Base-by-base conservation (phyloP, 2,888 invertebrate genomes). In the Eulithis testata region DNA sequence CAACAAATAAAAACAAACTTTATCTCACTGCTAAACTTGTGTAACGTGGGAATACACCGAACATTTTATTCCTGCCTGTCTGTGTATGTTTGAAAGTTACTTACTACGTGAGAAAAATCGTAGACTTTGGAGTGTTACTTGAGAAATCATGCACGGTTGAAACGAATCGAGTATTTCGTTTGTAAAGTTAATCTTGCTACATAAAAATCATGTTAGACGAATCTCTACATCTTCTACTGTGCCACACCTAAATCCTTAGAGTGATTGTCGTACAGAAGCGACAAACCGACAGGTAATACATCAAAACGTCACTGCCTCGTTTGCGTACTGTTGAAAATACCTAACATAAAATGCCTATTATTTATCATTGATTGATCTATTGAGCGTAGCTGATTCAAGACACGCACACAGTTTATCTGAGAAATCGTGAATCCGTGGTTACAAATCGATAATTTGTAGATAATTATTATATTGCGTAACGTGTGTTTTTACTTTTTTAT, bases 231-330 rank as follows among this genome's bases (percentile, higher is more conserved):
- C 40, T 40, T 40, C 40, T 8, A 40, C 8, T 5, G 9, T 8
- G 40, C 40, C 40, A 37, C 21, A 31, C 31, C 31, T 31, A 31
- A 31, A 31, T 31, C 31, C 31, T 31, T 4, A 31, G 40, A 40
- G 60, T 81, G 83, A 88, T 77, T 72, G 86, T 85, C 84, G 74
- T 73, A 86, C 86, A 88, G 89, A 88, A 86, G 87, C 83, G 76
- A 65, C 74, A 73, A 78, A 63, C 63, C 70, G 89, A 88, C 87
- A 81, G 84, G 78, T 76, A 75, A 90, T 90, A 82, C 79, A 88
- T 90, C 90, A 91, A 86, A 78, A 81, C 73, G 83, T 86, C 85
- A 76, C 71, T 71, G 73, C 73, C 75, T 71, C 73, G 74, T 74
- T 76, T 73, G 75, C 60, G 67, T 71, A 72, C 49, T 67, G 60